Conservation (phyloP, 2,888 invertebrate species). For the Sesia apiformis region DNA sequence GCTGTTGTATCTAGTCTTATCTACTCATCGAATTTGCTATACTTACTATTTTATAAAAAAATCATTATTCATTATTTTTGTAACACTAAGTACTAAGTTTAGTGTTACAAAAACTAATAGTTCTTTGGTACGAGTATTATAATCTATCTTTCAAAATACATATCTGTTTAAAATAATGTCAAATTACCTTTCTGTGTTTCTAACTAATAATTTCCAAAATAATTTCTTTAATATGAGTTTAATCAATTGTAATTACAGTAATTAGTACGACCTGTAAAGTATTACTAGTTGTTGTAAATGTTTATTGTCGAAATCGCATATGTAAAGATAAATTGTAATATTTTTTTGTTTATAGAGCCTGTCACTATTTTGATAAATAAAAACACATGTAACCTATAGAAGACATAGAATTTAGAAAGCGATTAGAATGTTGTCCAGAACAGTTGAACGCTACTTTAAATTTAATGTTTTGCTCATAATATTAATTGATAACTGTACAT, state of each 20-base stretch:
- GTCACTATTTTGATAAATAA: too few species aligned
- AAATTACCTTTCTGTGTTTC: constrained; percentile 38
- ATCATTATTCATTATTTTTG: background rate
- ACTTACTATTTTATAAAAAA: background rate
- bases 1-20: background rate
- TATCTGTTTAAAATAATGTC: constrained; percentile 54
- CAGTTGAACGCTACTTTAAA: constrained; percentile 11
- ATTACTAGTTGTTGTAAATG: constrained; percentile 49
- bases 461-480: constrained; percentile 11
- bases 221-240: constrained; percentile 11
- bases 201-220: constrained; percentile 20
- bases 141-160: constrained; percentile 35
- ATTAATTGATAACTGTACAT: constrained; percentile 10
- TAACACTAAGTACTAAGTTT: too few species aligned
- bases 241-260: constrained; percentile 11
- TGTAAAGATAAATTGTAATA: constrained; percentile 6
- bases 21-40: background rate
- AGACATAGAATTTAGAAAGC: too few species aligned
- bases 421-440: background rate
- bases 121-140: background rate
- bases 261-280: constrained; percentile 36
- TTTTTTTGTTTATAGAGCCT: background rate
- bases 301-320: constrained; percentile 6
- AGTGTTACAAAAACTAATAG: too few species aligned
- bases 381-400: too few species aligned